Conservation (phyloP, 2,113 vertebrate species). For the Anser brachyrhynchus region DNA sequence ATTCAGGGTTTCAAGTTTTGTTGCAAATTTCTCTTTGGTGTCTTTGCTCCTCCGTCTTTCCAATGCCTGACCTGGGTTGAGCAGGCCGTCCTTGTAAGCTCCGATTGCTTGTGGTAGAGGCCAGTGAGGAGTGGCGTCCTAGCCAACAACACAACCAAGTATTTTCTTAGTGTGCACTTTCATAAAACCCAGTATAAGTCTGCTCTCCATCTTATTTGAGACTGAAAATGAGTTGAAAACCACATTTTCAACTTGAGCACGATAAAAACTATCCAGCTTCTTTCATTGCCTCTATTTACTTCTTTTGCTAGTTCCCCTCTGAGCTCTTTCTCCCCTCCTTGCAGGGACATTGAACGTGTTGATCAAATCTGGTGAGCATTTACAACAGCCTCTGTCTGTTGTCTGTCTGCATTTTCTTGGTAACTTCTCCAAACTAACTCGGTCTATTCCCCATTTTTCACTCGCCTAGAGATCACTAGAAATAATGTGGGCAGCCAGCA, state of each 20-base stretch:
- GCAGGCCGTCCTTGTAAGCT: fast-evolving
- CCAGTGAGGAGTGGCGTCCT: neutral
- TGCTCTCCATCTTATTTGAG: neutral
- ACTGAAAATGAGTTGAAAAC: neutral
- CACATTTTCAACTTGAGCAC: neutral
- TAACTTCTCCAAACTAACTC: slow-evolving; percentile 76
- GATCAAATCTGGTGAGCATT: slow-evolving; percentile 97
- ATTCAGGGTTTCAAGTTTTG: neutral
- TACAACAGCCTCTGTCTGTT: slow-evolving; percentile 74
- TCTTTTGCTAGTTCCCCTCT: slow-evolving; percentile 72
- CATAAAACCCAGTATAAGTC: neutral
- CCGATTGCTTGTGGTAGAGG: neutral
- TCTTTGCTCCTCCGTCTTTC: neutral
- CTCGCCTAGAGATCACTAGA: slow-evolving; percentile 23
- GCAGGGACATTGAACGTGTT: slow-evolving; percentile 91
- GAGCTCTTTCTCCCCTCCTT: slow-evolving; percentile 90
- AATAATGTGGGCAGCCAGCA: neutral
- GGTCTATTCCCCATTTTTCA: slow-evolving; percentile 2
- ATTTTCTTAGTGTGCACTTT: fast-evolving
- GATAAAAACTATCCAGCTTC: neutral
- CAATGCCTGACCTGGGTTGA: too few species aligned
- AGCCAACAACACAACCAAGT: fast-evolving
- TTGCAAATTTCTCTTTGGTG: neutral
- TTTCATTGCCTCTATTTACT: neutral
- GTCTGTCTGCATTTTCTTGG: slow-evolving; percentile 59